Evolutionary conservation across 2,113 vertebrate genomes (phyloP).

Genomic region (Strigops habroptila): DNA sequence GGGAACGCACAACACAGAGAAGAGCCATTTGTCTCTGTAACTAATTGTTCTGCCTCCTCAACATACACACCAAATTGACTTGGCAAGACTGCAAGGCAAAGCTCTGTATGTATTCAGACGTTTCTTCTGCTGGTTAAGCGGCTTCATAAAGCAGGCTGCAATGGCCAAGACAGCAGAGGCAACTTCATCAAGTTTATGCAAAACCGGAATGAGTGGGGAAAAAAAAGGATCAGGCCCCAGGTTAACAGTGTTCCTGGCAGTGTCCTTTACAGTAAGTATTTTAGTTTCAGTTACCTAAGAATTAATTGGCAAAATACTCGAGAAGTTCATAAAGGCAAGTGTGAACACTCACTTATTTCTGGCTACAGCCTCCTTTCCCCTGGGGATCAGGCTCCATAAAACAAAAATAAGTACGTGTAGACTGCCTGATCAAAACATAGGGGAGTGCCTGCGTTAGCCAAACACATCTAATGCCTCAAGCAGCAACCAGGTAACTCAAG

Average conservation of each 20-base stretch:
- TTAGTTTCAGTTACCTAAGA: neutral
- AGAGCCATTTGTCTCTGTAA: neutral
- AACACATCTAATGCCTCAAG: neutral
- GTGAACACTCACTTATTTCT: neutral
- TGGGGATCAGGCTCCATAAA: neutral
- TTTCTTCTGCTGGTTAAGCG: neutral
- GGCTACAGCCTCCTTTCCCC: neutral
- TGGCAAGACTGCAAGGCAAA: neutral
- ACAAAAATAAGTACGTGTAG: neutral
- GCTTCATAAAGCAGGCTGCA: neutral
- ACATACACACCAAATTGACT: neutral
- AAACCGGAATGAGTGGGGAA: neutral
- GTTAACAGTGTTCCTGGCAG: neutral
- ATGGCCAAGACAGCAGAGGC: neutral
- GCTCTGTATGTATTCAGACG: neutral
- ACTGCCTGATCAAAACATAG: neutral
- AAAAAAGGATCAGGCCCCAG: neutral
- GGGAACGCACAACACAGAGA: neutral
- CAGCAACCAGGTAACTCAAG: neutral
- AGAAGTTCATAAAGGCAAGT: neutral
- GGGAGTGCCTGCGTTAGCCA: neutral
- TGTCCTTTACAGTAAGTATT: neutral
- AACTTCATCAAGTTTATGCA: neutral
- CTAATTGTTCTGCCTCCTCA: conserved; percentile 16
- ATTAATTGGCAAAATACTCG: neutral